Percentiles rank a stretch among this genome's conserved stretches.
phyloP scores from a whole-genome alignment of 1,140 invertebrate genomes.

The Cylas formicarius region DNA sequence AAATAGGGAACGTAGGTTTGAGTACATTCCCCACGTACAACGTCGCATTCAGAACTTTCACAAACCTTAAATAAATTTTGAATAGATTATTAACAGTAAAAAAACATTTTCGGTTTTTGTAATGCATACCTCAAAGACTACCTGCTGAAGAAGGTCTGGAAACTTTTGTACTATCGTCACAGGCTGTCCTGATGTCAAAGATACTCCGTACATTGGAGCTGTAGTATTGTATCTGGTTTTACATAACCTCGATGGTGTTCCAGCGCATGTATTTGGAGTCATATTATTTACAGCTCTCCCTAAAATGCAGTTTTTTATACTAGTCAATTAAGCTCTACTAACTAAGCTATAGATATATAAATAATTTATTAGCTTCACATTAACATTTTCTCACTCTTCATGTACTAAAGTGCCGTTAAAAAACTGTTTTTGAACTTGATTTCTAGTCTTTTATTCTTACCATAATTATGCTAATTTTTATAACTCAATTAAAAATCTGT shows the following conservation, averaged over 20 bases:
- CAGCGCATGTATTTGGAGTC: conserved; percentile 44
- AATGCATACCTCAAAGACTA: conserved; percentile 72
- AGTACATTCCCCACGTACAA: conserved; percentile 80
- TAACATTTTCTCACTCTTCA: background rate
- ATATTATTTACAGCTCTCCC: conserved; percentile 35
- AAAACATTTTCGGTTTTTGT: no score
- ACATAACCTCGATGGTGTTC: conserved; percentile 68
- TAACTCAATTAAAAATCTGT: no score
- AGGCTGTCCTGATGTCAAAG: conserved; percentile 81
- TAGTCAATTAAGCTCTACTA: no score
- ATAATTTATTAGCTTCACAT: no score
- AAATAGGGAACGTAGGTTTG: conserved; percentile 88
- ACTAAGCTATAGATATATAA: conserved; percentile 5
- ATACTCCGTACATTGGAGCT: conserved; percentile 87
- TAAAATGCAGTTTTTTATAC: no score
- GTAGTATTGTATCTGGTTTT: conserved; percentile 86
- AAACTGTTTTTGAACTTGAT: no score
- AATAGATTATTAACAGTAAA: background rate
- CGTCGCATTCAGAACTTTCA: conserved; percentile 67
- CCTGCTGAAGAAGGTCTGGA: conserved; percentile 86
- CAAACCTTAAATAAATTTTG: conserved; percentile 37
- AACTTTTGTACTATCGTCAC: conserved; percentile 93
- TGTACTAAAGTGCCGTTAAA: no score
- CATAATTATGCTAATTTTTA: no score
- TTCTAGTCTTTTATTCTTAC: no score